Base-by-base conservation (phyloP, 2,113 vertebrate genomes). In the Carassius gibelio region DNA sequence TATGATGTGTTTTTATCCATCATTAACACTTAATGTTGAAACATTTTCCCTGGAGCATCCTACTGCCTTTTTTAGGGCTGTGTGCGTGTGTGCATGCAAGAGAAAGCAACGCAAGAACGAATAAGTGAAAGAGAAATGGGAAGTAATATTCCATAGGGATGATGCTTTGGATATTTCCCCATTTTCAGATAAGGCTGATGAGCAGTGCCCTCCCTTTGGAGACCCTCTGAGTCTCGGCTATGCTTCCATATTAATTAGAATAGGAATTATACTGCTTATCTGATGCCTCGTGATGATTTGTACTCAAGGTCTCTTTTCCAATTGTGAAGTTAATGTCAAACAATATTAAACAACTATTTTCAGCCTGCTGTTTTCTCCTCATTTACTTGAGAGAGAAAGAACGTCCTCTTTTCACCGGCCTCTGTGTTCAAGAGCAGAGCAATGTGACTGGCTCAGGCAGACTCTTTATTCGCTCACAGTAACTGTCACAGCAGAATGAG, bases 181-280 rank as follows among this genome's bases (percentile, higher is more conserved):
- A 83, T 86, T 93, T 74, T 7, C 30, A 90, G 92, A 94, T 93
- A 92, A 93, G 84, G 81, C 85, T 82, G 85, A 90, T 90, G 91
- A 93, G 89, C 89, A 77, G 88, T 87, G 87, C 91, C 85, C 84
- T 92, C 89, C 92, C 92, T 89, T 83, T 55, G 57, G 89, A 93
- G 91, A 85, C 88, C 87, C 13, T 72, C 88, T 89, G 91, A 85
- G 89, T 88, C 92, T 92, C 88, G 88, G 90, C 89, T 91, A 89
- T 85, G 85, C 88, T 89, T 90, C 89, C 90, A 84, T 90, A 92
- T 94, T 94, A 93, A 95, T 95, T 94, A 93, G 89, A 93, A 91
- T 91, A 93, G 93, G 92, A 94, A 94, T 94, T 90, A 91, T 90
- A 84, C 77, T 59, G 66, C 87, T 92, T 93, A 94, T 94, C 93